Conservation (phyloP, 2,888 invertebrate species). For the Macrosoma leucophasiata region DNA sequence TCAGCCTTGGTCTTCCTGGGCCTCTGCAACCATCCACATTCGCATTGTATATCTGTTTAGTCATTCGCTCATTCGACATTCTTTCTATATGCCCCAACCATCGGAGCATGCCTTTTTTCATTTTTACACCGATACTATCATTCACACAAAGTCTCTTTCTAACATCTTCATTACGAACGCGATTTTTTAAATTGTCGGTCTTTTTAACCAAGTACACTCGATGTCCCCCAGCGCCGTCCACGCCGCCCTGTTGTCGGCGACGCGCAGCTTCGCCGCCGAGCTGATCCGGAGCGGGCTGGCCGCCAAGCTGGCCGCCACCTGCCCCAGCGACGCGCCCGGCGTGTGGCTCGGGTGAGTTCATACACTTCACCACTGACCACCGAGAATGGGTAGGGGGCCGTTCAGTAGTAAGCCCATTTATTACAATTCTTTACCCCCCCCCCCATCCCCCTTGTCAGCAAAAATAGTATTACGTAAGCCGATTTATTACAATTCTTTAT, state of each 20-base stretch:
- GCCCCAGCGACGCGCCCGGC: constrained; percentile 23
- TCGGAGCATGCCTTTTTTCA: no score
- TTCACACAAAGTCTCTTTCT: no score
- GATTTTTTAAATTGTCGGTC: no score
- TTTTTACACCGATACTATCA: no score
- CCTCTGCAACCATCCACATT: no score
- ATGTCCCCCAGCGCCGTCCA: constrained; percentile 62
- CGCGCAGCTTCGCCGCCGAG: constrained; percentile 69
- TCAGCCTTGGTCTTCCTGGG: no score
- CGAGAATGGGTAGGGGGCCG: background rate
- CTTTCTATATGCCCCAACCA: no score
- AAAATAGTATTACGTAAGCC: background rate
- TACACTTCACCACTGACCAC: background rate
- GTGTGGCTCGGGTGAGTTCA: constrained; percentile 49
- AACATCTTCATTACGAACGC: no score
- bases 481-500: background rate
- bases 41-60: no score
- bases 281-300: constrained; percentile 53
- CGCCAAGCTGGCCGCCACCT: constrained; percentile 61
- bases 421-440: background rate
- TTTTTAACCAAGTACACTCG: no score
- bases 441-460: background rate
- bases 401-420: background rate
- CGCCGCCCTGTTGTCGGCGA: constrained; percentile 66
- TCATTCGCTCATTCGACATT: no score